A percentile compares a stretch with the other conserved stretches of the same genome.
Evolutionary conservation across 2,888 invertebrate genomes (phyloP).

Genomic region (Sinopyrophorus schimmeli): DNA sequence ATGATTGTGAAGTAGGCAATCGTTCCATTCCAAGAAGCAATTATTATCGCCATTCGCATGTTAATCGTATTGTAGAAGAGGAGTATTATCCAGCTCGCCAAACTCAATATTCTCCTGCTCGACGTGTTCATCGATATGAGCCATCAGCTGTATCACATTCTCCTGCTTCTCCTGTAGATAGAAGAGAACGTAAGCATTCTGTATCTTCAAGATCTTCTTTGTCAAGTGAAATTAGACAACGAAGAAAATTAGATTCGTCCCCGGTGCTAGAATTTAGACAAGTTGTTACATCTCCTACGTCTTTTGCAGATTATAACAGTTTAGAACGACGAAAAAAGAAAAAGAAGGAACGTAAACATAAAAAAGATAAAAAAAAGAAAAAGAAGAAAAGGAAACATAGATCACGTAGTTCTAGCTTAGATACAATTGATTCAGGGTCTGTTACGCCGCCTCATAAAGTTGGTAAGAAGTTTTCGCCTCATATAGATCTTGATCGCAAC

Average conservation of each 20-base stretch:
- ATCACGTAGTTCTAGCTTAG: slow-evolving; percentile 70
- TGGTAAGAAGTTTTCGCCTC: slow-evolving; percentile 30
- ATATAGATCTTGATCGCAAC: slow-evolving; percentile 40
- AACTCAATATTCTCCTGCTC: slow-evolving; percentile 34
- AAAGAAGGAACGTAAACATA: slow-evolving; percentile 75
- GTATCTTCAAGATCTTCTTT: slow-evolving; percentile 53
- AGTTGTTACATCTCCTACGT: slow-evolving; percentile 41
- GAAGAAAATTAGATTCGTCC: slow-evolving; percentile 49
- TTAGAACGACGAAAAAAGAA: slow-evolving; percentile 59
- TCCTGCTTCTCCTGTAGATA: slow-evolving; percentile 54
- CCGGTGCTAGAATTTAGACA: slow-evolving; percentile 42
- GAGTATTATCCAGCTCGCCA: slow-evolving; percentile 45
- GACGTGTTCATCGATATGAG: slow-evolving; percentile 48
- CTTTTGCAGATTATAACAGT: slow-evolving; percentile 60
- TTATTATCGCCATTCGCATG: slow-evolving; percentile 43
- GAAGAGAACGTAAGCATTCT: slow-evolving; percentile 52
- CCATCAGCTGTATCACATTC: slow-evolving; percentile 57
- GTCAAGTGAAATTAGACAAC: slow-evolving; percentile 51
- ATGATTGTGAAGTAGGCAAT: slow-evolving; percentile 55
- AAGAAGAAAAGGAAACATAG: slow-evolving; percentile 70
- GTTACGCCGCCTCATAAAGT: slow-evolving; percentile 58
- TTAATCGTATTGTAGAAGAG: slow-evolving; percentile 46
- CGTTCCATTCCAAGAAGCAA: slow-evolving; percentile 49
- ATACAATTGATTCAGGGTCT: slow-evolving; percentile 64
- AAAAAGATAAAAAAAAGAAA: slow-evolving; percentile 69